phyloP scores from a whole-genome alignment of 1,140 invertebrate species.

The Melitaea cinxia region DNA sequence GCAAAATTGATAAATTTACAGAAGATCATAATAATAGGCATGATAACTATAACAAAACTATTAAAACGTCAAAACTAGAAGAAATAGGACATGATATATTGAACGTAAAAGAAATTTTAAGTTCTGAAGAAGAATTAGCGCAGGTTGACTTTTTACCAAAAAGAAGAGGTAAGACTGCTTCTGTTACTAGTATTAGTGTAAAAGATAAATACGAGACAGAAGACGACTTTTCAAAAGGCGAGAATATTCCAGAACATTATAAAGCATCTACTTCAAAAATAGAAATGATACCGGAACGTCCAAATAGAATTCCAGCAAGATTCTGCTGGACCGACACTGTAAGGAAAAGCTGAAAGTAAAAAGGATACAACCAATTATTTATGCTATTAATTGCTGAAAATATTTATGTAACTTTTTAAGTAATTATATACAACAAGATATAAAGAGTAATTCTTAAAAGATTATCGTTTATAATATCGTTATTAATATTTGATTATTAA shows the following conservation, averaged over 20 bases:
- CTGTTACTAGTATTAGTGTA: constrained; percentile 26
- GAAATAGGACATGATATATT: constrained; percentile 59
- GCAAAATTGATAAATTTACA: constrained; percentile 43
- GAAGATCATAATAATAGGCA: constrained; percentile 17
- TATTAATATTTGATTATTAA: too few relatives aligned
- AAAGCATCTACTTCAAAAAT: constrained; percentile 34
- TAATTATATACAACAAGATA: too few relatives aligned
- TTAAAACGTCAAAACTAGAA: constrained; percentile 59
- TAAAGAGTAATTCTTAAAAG: too few relatives aligned
- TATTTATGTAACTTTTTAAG: too few relatives aligned
- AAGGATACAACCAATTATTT: too few relatives aligned
- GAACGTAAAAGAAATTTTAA: constrained; percentile 45
- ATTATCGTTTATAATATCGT: too few relatives aligned
- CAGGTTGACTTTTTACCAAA: constrained; percentile 39
- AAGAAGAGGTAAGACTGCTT: constrained; percentile 21
- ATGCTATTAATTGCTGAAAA: too few relatives aligned
- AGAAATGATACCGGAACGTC: constrained; percentile 44
- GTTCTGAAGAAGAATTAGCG: constrained; percentile 57
- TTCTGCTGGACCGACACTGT: constrained; percentile 69
- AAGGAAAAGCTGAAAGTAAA: constrained; percentile 21
- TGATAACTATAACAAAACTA: constrained; percentile 16
- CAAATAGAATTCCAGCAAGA: constrained; percentile 56
- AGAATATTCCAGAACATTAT: constrained; percentile 40
- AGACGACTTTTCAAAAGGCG: constrained; percentile 49
- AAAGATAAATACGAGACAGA: constrained; percentile 33